These are phyloP conservation scores for Polypedilum pembai DNA, from an alignment of 1,140 invertebrate genomes.

Conservation along the genomic window DNA sequence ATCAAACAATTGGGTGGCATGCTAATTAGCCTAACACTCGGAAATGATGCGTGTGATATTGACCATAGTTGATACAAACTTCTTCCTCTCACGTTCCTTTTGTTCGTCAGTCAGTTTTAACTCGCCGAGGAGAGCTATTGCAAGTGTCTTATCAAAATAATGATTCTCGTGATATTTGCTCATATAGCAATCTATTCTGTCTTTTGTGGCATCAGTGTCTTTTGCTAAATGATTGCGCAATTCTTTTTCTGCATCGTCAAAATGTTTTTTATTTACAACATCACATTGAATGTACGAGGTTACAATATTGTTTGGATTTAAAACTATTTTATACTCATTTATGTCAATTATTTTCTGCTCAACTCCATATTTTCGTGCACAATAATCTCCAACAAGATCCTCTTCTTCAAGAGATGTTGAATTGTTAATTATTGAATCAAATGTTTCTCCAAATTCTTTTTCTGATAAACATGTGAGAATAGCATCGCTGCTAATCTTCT, in stretches of 20 bases:
- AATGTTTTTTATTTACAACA: background rate
- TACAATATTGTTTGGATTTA: background rate
- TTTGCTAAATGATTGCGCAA: background rate
- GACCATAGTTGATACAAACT: background rate
- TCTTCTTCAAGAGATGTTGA: background rate
- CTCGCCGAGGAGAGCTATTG: background rate
- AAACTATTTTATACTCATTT: background rate
- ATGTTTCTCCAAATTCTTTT: constrained; percentile 7
- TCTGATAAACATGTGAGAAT: background rate
- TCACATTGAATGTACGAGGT: background rate
- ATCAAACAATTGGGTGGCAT: too few species aligned
- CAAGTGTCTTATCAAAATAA: constrained; percentile 22
- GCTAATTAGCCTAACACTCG: background rate
- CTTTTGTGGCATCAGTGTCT: background rate
- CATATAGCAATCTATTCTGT: background rate
- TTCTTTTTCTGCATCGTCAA: background rate
- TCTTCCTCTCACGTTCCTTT: background rate
- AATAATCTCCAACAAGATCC: constrained; percentile 1
- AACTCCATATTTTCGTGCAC: constrained; percentile 15
- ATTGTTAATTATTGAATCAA: background rate
- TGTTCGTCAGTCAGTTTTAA: background rate
- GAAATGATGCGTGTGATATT: constrained; percentile 10
- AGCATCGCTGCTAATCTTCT: background rate
- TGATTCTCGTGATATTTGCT: constrained; percentile 1
- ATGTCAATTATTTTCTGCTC: background rate